A percentile compares a stretch with the other conserved stretches of the same genome.
Conservation (phyloP, 2,888 invertebrate genomes). For the Torymus texanus region DNA sequence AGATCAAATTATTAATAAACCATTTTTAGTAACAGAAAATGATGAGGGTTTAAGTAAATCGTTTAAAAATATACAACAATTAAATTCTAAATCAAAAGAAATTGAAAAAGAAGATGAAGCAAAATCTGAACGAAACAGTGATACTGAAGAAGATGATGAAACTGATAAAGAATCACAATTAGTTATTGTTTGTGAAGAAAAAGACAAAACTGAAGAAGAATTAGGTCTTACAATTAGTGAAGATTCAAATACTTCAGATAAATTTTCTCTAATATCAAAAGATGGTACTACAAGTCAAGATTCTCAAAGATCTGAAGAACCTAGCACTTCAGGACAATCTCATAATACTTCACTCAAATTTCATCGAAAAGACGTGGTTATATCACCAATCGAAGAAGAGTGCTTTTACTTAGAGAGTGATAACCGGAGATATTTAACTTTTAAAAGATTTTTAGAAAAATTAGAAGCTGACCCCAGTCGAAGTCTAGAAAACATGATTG, state of each 20-base stretch:
- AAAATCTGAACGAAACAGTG: too few relatives aligned
- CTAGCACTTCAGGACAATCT: constrained; percentile 18
- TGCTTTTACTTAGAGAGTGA: constrained; percentile 68
- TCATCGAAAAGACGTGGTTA: constrained; percentile 15
- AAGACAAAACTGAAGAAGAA: constrained; percentile 31
- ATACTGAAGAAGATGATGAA: constrained; percentile 2
- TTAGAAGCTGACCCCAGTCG: constrained; percentile 58
- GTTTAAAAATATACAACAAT: not conserved
- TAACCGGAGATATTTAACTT: constrained; percentile 63
- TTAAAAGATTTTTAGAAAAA: constrained; percentile 65
- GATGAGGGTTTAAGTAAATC: not conserved
- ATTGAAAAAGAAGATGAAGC: not conserved
- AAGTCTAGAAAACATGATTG: constrained; percentile 63
- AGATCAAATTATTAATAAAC: not conserved
- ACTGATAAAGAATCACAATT: not conserved
- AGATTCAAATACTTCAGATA: constrained; percentile 4
- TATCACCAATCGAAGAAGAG: constrained; percentile 61
- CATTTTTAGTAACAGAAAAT: not conserved
- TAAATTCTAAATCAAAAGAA: not conserved
- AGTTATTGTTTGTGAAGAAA: constrained; percentile 7
- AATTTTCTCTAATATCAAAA: not conserved
- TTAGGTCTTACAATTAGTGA: constrained; percentile 8
- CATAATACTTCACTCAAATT: not conserved
- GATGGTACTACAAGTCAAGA: not conserved
- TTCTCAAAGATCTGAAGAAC: not conserved